These are phyloP conservation scores for Tinamus guttatus DNA, from an alignment of 2,113 vertebrate genomes.

Conservation along the genomic window DNA sequence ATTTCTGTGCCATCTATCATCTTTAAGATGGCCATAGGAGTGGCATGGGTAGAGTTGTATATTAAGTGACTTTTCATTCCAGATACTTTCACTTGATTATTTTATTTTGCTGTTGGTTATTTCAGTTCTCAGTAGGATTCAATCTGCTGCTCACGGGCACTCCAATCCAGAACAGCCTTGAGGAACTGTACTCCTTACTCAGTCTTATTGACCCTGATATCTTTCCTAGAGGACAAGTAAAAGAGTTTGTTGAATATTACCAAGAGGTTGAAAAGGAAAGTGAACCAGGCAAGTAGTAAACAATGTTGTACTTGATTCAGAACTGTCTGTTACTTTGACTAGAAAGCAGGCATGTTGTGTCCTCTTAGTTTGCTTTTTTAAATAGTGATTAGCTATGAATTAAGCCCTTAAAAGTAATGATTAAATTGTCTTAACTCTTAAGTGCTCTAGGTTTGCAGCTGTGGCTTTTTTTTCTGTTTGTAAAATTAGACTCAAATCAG, in stretches of 20 bases:
- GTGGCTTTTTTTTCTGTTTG: neutral
- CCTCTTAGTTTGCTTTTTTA: neutral
- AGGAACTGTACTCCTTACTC: conserved; percentile 92
- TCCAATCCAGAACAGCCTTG: conserved; percentile 93
- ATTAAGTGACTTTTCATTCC: neutral
- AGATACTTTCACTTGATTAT: neutral
- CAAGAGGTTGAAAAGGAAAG: conserved; percentile 77
- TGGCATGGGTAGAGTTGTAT: neutral
- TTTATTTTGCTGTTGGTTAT: neutral
- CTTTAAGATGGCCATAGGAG: neutral
- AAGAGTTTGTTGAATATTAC: conserved; percentile 83
- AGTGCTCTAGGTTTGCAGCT: neutral
- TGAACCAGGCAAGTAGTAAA: conserved; percentile 76
- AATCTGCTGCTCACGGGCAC: conserved; percentile 91
- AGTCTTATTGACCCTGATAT: conserved; percentile 87
- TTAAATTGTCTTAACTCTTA: neutral
- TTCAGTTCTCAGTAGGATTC: conserved; percentile 87
- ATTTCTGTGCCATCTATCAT: neutral
- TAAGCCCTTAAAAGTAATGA: neutral
- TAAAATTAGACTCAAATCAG: neutral
- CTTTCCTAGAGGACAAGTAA: conserved; percentile 79
- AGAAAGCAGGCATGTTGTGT: neutral
- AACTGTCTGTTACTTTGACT: neutral
- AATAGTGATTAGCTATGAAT: neutral
- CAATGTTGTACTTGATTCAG: neutral